phyloP scores from a whole-genome alignment of 2,113 vertebrate species.

The Fukomys damarensis region DNA sequence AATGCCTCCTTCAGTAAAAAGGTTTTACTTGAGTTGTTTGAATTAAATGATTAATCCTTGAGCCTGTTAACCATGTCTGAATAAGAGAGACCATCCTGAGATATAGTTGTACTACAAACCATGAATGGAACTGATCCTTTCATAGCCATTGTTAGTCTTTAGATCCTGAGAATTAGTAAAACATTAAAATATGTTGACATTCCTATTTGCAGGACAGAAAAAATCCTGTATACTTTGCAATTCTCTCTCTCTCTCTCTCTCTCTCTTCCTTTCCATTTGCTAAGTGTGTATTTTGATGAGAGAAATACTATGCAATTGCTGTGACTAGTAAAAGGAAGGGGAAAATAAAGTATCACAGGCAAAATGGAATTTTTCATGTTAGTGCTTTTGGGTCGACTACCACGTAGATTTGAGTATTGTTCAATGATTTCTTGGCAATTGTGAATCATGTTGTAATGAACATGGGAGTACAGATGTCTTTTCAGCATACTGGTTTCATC shows the following conservation, averaged over 20 bases:
- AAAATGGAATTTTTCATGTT: not conserved
- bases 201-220: not conserved
- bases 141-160: not conserved
- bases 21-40: not conserved
- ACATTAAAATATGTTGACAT: not conserved
- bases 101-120: rapidly evolving
- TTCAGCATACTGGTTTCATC: not conserved
- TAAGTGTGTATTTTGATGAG: conserved; percentile 27
- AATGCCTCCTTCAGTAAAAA: not conserved
- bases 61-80: not conserved
- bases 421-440: not conserved
- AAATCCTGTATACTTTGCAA: conserved; percentile 33
- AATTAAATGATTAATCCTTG: not conserved
- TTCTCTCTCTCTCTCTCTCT: not conserved
- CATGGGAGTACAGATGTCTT: too few relatives aligned
- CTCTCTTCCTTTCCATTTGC: not conserved
- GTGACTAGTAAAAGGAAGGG: not conserved
- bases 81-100: not conserved
- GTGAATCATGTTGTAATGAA: not conserved
- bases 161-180: not conserved
- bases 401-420: not conserved
- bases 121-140: not conserved
- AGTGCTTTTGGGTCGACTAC: not conserved
- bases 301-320: not conserved
- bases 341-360: not conserved